Conservation (phyloP, 1,140 invertebrate genomes). For the Macrobrachium nipponense region DNA sequence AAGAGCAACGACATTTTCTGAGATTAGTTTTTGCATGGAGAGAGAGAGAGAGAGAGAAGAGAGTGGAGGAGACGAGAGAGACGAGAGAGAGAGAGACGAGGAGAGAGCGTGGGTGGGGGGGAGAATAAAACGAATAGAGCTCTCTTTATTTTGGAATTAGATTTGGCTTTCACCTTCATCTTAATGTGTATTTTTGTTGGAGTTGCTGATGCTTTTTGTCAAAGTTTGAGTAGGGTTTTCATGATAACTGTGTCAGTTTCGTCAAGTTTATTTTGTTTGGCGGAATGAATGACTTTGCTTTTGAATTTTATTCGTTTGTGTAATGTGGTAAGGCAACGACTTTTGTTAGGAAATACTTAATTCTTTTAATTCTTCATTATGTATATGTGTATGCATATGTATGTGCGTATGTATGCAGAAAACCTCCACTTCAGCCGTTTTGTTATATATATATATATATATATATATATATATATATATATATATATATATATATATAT, state of each 20-base stretch:
- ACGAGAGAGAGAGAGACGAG: constrained; percentile 1
- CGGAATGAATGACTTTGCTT: too few species aligned
- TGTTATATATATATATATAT: neutral
- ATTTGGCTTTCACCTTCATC: too few species aligned
- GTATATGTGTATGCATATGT: neutral
- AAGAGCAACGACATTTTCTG: too few species aligned
- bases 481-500: too few species aligned
- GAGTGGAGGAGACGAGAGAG: neutral
- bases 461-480: neutral
- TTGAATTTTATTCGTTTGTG: too few species aligned
- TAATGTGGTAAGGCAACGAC: too few species aligned
- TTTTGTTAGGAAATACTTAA: neutral
- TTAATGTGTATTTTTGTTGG: too few species aligned
- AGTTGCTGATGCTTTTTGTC: too few species aligned
- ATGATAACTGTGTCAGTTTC: too few species aligned
- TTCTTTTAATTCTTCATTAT: neutral
- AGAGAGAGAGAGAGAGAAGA: constrained; percentile 3
- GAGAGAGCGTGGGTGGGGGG: neutral
- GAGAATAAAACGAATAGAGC: neutral
- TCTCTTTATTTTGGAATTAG: neutral
- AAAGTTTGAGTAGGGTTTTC: too few species aligned
- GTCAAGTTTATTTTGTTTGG: too few species aligned
- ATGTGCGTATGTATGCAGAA: neutral
- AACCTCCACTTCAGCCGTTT: too few species aligned
- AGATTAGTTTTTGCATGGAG: neutral